These are phyloP conservation scores for Itoplectis maculator DNA, from an alignment of 2,888 invertebrate species.

Conservation along the genomic window DNA sequence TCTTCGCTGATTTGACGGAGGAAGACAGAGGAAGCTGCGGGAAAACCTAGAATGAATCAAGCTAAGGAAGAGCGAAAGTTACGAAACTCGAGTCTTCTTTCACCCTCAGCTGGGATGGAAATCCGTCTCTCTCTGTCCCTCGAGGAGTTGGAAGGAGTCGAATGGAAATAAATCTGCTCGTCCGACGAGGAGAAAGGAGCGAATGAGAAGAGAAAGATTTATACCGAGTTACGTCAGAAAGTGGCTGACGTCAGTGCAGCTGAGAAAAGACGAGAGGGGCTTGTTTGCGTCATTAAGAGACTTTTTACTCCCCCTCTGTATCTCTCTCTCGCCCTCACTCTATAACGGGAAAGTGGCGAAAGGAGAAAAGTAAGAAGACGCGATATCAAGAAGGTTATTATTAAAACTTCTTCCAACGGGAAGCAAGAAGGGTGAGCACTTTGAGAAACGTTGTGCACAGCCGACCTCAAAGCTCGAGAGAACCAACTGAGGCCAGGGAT, in stretches of 20 bases:
- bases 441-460: neutral
- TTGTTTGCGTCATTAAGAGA: constrained; percentile 58
- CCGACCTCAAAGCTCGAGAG: neutral
- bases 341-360: constrained; percentile 34
- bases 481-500: neutral
- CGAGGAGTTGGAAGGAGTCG: constrained; percentile 16
- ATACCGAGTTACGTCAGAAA: constrained; percentile 50
- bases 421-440: neutral
- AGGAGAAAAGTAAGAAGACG: neutral
- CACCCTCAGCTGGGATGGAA: constrained; percentile 15
- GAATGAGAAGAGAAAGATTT: constrained; percentile 39
- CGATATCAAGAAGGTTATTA: constrained; percentile 21
- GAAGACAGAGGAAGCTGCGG: neutral
- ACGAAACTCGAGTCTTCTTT: constrained; percentile 19
- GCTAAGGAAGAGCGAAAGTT: constrained; percentile 49
- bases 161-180: constrained; percentile 59
- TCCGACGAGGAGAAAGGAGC: constrained; percentile 19
- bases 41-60: constrained; percentile 32
- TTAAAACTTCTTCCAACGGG: constrained; percentile 15
- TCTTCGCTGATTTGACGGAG: neutral
- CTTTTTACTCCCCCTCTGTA: constrained; percentile 49
- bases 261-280: constrained; percentile 54
- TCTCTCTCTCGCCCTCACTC: neutral
- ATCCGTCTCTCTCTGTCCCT: constrained; percentile 20
- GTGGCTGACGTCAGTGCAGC: constrained; percentile 59